These are phyloP conservation scores for Centropyge bicolor DNA, from an alignment of 2,797 vertebrate genomes.

Conservation along the genomic window DNA sequence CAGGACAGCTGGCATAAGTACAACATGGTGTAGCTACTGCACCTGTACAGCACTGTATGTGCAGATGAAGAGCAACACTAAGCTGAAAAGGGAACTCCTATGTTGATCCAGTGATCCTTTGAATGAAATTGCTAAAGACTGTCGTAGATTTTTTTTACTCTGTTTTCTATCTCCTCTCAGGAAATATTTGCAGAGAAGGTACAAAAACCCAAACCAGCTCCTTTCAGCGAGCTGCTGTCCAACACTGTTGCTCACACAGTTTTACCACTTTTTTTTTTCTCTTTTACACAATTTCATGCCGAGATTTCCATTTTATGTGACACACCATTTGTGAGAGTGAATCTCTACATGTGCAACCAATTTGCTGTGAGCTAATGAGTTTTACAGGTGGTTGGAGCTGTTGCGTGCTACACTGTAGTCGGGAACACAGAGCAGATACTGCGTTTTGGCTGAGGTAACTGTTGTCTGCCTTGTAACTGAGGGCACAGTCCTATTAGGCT, in stretches of 20 bases:
- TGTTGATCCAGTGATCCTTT: constrained; percentile 15
- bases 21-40: constrained; percentile 28
- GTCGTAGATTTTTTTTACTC: constrained; percentile 1
- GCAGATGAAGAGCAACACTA: constrained; percentile 29
- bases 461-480: constrained; percentile 31
- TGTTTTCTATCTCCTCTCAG: constrained; percentile 10
- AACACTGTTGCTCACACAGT: constrained; percentile 63
- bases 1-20: constrained; percentile 50
- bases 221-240: constrained; percentile 31
- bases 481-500: constrained; percentile 11
- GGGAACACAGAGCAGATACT: constrained; percentile 58
- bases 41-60: constrained; percentile 34
- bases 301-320: constrained; percentile 79
- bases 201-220: constrained; percentile 29
- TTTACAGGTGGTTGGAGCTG: constrained; percentile 79
- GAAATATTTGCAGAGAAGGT: constrained; percentile 30
- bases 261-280: constrained; percentile 44
- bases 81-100: not conserved
- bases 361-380: constrained; percentile 79
- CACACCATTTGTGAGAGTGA: constrained; percentile 75
- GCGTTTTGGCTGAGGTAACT: constrained; percentile 52
- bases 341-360: constrained; percentile 84
- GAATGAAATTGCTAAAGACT: constrained; percentile 19
- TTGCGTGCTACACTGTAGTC: constrained; percentile 68
- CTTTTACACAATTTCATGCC: constrained; percentile 70